phyloP scores from a whole-genome alignment of 2,888 invertebrate species.

The Exocentrus adspersus region DNA sequence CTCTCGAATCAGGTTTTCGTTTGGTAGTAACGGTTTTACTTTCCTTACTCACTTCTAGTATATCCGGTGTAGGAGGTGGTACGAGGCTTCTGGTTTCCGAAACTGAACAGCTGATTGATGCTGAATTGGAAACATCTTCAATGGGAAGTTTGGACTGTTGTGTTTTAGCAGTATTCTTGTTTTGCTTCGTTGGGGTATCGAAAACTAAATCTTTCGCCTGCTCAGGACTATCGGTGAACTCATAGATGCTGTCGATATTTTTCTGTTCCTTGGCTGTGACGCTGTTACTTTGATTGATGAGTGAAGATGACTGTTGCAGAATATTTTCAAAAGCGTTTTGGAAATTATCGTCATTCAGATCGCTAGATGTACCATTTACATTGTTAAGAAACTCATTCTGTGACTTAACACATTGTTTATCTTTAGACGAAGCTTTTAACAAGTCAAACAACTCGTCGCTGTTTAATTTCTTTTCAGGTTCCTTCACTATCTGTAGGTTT shows the following conservation, averaged over 20 bases:
- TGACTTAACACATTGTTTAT: slow-evolving; percentile 40
- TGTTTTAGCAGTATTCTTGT: slow-evolving; percentile 8
- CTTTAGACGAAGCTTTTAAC: slow-evolving; percentile 49
- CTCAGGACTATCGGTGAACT: slow-evolving; percentile 46
- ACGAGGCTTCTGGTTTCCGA: background rate
- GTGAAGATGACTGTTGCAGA: slow-evolving; percentile 42
- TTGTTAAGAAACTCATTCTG: slow-evolving; percentile 42
- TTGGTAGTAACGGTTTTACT: slow-evolving; percentile 30
- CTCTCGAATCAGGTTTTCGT: slow-evolving; percentile 19
- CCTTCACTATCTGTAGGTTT: slow-evolving; percentile 28
- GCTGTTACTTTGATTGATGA: slow-evolving; percentile 35
- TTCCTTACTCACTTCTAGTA: slow-evolving; percentile 27
- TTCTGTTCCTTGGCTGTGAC: slow-evolving; percentile 24
- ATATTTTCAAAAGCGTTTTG: slow-evolving; percentile 48
- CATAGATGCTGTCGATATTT: slow-evolving; percentile 44
- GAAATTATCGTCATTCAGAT: slow-evolving; percentile 47
- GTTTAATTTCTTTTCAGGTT: slow-evolving; percentile 46
- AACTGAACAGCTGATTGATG: background rate
- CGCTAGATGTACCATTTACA: slow-evolving; percentile 43
- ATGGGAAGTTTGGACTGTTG: background rate
- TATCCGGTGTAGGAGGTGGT: background rate
- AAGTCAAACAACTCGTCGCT: slow-evolving; percentile 54
- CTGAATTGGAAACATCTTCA: slow-evolving; percentile 12
- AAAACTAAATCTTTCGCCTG: slow-evolving; percentile 25
- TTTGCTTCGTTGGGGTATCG: slow-evolving; percentile 24